Evolutionary conservation across 2,888 invertebrate genomes (phyloP), one percentile per base, ranked within the genome.

Genomic region (Drosophila paranaensis): DNA sequence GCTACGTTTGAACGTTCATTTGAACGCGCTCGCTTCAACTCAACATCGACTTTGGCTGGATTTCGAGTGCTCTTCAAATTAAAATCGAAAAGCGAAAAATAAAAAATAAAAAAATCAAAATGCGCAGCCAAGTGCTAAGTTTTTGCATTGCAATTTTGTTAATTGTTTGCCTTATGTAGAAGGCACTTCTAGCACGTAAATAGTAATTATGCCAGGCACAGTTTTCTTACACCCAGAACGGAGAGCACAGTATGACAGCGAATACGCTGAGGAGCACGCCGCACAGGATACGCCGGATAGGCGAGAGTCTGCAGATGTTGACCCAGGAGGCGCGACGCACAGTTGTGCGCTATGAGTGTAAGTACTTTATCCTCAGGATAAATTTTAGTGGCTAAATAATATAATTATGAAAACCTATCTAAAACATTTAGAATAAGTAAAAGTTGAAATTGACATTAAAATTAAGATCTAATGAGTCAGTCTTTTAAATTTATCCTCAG

Each of bases 121-220:
- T 92, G 91, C 82, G 91, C 78, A 81, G 62, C 39, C 92, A 91
- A 88, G 88, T 90, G 50, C 55, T 89, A 57, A 75, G 79, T 70
- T 92, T 91, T 77, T 91, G 91, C 71, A 68, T 91, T 66, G 81
- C 81, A 45, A 89, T 92, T 66, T 76, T 92, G 77, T 69, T 91
- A 51, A 88, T 91, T 77, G 81, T 90, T 71, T 84, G 81, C 60
- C 75, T 90, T 43, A 69, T 90, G 68, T 89, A 90, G 79, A 61
- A 50, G 60, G 51, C 73, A 57, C 67, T 42, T 65, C 40, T 13
- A 30, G n/a, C 14, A 57, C 14, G 54, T n/a, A 43, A 10, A n/a
- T 16, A 45, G n/a, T 6, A 65, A 57, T 14, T 35, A 77, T 81
- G 77, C 37, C 46, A 43, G 48, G 48, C 37, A 30, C 40, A 56